These are phyloP conservation scores for Limnephilus auricula DNA, from an alignment of 2,888 invertebrate species.

Conservation along the genomic window DNA sequence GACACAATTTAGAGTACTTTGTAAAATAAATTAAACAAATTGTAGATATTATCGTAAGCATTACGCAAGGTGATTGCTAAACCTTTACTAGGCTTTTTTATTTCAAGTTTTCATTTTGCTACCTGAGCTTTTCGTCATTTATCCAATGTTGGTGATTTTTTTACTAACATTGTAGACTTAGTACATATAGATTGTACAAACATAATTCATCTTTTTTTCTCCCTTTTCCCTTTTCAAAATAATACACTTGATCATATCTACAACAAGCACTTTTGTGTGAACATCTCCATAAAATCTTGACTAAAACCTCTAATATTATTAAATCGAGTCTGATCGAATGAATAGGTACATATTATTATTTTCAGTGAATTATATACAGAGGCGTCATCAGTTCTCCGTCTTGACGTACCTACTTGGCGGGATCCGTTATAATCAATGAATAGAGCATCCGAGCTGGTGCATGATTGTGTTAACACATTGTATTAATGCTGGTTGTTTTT, in stretches of 20 bases:
- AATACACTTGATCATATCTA: background rate
- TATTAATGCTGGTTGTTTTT: slow-evolving; percentile 63
- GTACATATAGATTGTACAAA: background rate
- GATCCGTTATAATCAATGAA: background rate
- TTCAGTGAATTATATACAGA: slow-evolving; percentile 17
- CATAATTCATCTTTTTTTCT: slow-evolving; percentile 11
- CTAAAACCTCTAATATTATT: background rate
- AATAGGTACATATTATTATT: background rate
- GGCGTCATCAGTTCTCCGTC: background rate
- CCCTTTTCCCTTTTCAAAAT: background rate
- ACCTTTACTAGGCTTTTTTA: background rate
- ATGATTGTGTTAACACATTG: background rate
- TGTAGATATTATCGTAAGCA: background rate
- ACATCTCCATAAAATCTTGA: slow-evolving; percentile 17
- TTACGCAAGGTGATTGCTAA: background rate
- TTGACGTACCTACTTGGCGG: background rate
- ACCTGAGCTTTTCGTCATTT: background rate
- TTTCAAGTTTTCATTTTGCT: slow-evolving; percentile 4
- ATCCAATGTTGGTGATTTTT: background rate
- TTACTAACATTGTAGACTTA: background rate
- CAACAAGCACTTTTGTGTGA: background rate
- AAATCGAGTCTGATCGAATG: background rate
- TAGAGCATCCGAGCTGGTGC: background rate
- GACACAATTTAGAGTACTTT: background rate
- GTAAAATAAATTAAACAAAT: background rate